These are phyloP conservation scores for Mesocricetus auratus DNA, from an alignment of 2,113 vertebrate genomes.

Conservation along the genomic window DNA sequence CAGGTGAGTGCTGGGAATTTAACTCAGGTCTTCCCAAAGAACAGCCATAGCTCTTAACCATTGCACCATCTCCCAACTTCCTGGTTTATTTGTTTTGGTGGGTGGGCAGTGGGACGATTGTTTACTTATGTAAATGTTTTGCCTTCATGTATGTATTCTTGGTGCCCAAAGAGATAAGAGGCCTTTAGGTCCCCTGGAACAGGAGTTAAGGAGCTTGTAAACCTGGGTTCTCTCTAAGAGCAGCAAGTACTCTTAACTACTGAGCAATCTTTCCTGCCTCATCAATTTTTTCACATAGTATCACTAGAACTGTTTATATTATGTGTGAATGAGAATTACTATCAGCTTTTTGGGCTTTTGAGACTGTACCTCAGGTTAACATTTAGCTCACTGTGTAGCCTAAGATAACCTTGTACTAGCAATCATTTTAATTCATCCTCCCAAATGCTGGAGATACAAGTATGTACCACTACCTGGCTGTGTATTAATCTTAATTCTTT, in stretches of 20 bases:
- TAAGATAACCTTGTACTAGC: neutral
- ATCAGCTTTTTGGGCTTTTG: neutral
- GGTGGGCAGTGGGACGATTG: neutral
- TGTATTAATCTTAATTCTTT: neutral
- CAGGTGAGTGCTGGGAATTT: neutral
- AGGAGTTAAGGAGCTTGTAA: neutral
- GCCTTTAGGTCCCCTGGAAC: neutral
- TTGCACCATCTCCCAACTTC: neutral
- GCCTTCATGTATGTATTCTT: neutral
- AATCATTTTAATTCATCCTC: neutral
- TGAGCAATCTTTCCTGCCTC: neutral
- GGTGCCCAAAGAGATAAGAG: neutral
- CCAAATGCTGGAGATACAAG: neutral
- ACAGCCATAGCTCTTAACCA: neutral
- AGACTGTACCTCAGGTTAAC: neutral
- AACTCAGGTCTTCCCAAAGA: neutral
- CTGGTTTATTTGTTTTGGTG: neutral
- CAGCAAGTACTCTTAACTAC: neutral
- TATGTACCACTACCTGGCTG: neutral
- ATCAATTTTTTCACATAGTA: neutral
- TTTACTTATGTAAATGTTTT: neutral
- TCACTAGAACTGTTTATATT: neutral
- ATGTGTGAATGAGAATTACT: neutral
- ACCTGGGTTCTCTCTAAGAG: neutral
- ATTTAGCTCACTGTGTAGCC: neutral